Evolutionary conservation across 2,797 vertebrate genomes (phyloP), one percentile per base, ranked within the genome.

Genomic region (Gambelia wislizenii): DNA sequence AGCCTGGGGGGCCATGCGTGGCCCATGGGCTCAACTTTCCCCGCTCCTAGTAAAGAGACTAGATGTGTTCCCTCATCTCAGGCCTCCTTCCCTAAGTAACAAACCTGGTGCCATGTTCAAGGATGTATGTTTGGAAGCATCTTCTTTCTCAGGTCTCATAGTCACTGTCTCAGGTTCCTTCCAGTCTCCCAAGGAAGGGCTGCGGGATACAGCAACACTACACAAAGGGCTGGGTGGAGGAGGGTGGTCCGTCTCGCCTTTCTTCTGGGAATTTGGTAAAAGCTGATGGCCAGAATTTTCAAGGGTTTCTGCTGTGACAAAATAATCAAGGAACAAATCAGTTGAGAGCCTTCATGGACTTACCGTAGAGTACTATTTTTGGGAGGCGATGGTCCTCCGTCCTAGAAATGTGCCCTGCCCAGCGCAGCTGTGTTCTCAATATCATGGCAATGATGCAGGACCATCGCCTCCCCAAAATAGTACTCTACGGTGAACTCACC

Each of bases 141-240:
- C 20, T 25, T 75, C 56, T 0, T 2, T 42, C 5, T 6, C 0
- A 3, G 22, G 10, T 3, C 56, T 39, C 25, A 6, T 2, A 3
- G 1, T 8, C 7, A 1, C 1, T 0, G 33, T 8, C 52, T 61
- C 52, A 3, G 64, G n/a, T 39, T 0, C 12, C 0, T 1, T 12
- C 30, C 7, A 39, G 2, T 74, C n/a, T 2, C 39, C 13, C 42
- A 4, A 0, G 0, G 52, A 4, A 27, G 1, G 4, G 10, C 33
- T 1, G n/a, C 33, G 3, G 0, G 22, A 1, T 1, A 49, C 27
- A 9, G 67, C 49, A 42, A 4, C 2, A 1, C 22, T 5, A 0
- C 6, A 13, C 0, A 6, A 22, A 39, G 42, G 4, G 33, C 67
- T 10, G 0, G 3, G 14, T 1, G 6, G 12, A 12, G 4, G 3